Evolutionary conservation across 2,888 invertebrate genomes (phyloP).

Genomic region (Linhomoeus sp.): DNA sequence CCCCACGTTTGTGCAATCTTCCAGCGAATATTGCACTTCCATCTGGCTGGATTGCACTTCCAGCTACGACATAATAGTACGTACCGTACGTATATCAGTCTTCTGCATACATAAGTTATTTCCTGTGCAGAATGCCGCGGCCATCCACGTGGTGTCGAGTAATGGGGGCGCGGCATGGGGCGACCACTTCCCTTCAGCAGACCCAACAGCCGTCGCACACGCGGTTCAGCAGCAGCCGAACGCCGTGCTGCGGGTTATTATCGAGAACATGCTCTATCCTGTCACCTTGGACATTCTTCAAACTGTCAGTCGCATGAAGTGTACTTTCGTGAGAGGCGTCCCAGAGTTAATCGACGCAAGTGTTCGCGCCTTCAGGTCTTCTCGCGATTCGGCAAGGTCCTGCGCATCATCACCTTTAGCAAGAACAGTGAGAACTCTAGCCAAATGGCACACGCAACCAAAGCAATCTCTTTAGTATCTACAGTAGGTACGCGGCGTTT

Average conservation of each 20-base stretch:
- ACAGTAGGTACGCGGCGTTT: no score
- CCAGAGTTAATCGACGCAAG: no score
- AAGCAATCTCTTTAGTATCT: no score
- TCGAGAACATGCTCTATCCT: slow-evolving; percentile 95
- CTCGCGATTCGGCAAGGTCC: slow-evolving; percentile 90
- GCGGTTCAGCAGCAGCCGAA: slow-evolving; percentile 40
- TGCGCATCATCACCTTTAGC: slow-evolving; percentile 98
- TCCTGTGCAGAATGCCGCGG: no score
- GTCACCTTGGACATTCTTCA: slow-evolving; percentile 90
- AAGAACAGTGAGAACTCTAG: slow-evolving; percentile 60
- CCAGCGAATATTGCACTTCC: no score
- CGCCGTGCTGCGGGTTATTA: slow-evolving; percentile 82
- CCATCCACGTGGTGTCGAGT: not conserved
- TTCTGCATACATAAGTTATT: no score
- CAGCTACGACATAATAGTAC: no score
- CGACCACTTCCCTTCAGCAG: slow-evolving; percentile 35
- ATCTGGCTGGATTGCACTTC: no score
- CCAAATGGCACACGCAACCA: not conserved
- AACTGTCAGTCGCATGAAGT: slow-evolving; percentile 50
- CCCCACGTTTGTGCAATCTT: no score
- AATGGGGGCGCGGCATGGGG: not conserved
- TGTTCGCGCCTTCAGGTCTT: slow-evolving; percentile 54
- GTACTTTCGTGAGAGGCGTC: no score
- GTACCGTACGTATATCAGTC: no score
- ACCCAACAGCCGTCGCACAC: slow-evolving; percentile 47